These are phyloP conservation scores for Temnothorax nylanderi DNA, from an alignment of 1,140 invertebrate species.

Conservation along the genomic window DNA sequence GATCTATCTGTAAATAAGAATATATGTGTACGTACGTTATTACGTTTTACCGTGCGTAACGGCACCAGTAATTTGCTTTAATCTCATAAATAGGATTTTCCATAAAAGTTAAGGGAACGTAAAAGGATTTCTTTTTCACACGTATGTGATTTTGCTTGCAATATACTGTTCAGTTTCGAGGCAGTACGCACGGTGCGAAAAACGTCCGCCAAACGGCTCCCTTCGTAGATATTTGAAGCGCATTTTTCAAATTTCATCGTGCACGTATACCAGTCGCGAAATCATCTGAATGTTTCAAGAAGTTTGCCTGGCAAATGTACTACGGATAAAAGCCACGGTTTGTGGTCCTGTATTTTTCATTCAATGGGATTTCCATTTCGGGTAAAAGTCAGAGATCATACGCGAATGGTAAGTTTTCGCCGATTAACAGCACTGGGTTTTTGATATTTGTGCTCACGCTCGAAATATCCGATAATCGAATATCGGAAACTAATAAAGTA, in stretches of 20 bases:
- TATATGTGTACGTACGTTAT: neutral
- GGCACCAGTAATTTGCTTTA: neutral
- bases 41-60: neutral
- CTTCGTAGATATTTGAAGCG: constrained; percentile 40
- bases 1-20: neutral
- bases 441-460: constrained; percentile 49
- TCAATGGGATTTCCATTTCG: constrained; percentile 38
- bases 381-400: constrained; percentile 11
- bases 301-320: neutral
- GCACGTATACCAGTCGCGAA: neutral
- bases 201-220: neutral
- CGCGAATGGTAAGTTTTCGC: constrained; percentile 3
- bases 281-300: constrained; percentile 47
- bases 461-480: constrained; percentile 42
- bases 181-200: neutral
- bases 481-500: constrained; percentile 57
- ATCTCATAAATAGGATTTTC: neutral
- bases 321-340: constrained; percentile 5
- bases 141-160: neutral
- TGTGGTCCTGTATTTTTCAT: constrained; percentile 39
- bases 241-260: constrained; percentile 42
- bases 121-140: neutral
- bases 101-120: neutral
- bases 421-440: constrained; percentile 19
- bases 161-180: neutral